Conservation (phyloP, 2,888 invertebrate species). For the Taenaris catops region DNA sequence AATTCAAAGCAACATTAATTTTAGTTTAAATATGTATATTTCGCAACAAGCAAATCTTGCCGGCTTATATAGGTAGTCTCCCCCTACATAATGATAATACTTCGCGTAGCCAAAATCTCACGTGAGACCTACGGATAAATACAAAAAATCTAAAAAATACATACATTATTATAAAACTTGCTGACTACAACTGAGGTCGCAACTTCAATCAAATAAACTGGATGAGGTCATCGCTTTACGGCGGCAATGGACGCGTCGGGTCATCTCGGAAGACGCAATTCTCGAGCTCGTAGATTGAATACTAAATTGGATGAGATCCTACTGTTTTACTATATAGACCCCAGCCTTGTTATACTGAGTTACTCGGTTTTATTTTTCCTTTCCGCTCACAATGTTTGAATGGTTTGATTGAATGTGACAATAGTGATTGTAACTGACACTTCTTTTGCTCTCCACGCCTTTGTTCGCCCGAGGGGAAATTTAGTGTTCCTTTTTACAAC, state of each 20-base stretch:
- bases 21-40: too few species aligned
- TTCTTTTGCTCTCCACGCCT: slow-evolving; percentile 44
- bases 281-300: slow-evolving; percentile 76
- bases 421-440: slow-evolving; percentile 64
- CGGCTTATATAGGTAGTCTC: too few species aligned
- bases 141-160: too few species aligned
- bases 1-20: too few species aligned
- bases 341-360: slow-evolving; percentile 54
- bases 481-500: slow-evolving; percentile 8
- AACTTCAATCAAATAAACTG: slow-evolving; percentile 75
- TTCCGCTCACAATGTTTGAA: slow-evolving; percentile 52
- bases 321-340: slow-evolving; percentile 70
- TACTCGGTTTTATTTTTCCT: slow-evolving; percentile 62
- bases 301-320: slow-evolving; percentile 77
- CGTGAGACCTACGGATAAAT: too few species aligned
- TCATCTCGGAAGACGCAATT: slow-evolving; percentile 74
- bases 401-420: slow-evolving; percentile 75
- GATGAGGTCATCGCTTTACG: slow-evolving; percentile 77
- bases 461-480: slow-evolving; percentile 28
- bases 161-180: slow-evolving; percentile 38
- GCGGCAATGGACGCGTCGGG: slow-evolving; percentile 67
- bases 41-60: too few species aligned
- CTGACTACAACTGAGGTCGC: slow-evolving; percentile 61
- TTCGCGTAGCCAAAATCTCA: too few species aligned
- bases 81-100: too few species aligned